phyloP scores from a whole-genome alignment of 2,113 vertebrate genomes.

The Takifugu bimaculatus region DNA sequence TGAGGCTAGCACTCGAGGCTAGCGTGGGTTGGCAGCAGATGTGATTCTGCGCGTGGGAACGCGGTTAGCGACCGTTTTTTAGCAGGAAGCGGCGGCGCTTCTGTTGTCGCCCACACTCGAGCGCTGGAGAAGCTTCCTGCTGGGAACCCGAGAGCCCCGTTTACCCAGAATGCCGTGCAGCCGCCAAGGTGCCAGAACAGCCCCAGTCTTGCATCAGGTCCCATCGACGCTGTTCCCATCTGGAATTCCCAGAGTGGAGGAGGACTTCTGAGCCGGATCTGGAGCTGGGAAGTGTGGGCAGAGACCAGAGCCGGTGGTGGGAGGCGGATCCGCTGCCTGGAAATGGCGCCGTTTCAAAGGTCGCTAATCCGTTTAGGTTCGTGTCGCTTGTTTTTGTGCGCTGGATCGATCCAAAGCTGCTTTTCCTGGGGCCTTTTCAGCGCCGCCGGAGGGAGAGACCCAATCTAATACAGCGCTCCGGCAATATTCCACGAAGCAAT shows the following conservation, averaged over 20 bases:
- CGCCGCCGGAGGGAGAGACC: conserved; percentile 46
- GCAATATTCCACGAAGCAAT: conserved; percentile 74
- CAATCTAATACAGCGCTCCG: conserved; percentile 69
- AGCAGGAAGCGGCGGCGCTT: conserved; percentile 20
- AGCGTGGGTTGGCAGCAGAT: too few relatives aligned
- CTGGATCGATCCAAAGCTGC: conserved; percentile 69
- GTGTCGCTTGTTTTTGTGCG: conserved; percentile 48
- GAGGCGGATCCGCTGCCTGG: conserved; percentile 21
- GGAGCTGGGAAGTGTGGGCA: too few relatives aligned
- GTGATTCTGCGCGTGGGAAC: conserved; percentile 4
- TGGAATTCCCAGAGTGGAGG: neutral
- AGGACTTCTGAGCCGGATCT: conserved; percentile 24
- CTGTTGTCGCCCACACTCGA: conserved; percentile 30
- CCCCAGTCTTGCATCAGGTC: conserved; percentile 52
- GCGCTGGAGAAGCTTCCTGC: conserved; percentile 47
- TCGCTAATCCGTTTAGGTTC: conserved; percentile 69
- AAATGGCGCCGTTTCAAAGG: conserved; percentile 66
- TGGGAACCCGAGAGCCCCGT: conserved; percentile 47
- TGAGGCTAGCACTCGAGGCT: too few relatives aligned
- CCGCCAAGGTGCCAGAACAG: conserved; percentile 50
- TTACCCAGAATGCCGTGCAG: conserved; percentile 55
- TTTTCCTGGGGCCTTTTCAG: conserved; percentile 59
- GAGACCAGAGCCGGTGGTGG: too few relatives aligned
- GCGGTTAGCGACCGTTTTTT: conserved; percentile 8
- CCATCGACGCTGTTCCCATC: neutral